Evolutionary conservation across 53 echinoderm and acorn worm species (phyloP), one percentile per base, ranked within the genome.

Genomic region (Astropecten irregularis): DNA sequence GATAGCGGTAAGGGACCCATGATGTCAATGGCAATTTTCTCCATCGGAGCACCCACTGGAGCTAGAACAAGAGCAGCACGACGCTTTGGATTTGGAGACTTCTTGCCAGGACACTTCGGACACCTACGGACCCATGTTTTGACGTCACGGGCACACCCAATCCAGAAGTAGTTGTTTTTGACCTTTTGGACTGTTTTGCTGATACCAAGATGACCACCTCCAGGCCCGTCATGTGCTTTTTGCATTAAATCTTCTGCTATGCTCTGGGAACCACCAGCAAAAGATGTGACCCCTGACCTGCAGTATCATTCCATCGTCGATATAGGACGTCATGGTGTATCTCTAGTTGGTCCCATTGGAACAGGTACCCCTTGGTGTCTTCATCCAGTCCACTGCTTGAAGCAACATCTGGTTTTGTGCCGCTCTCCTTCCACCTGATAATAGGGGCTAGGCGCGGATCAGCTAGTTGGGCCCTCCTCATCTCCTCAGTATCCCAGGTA

Each of bases 171-270:
- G 2, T 54, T 54, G 54, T 54, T 54, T 54, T n/a, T 54, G 16
- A 54, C 54, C 54, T 11, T 54, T n/a, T 33, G 64, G 15, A 68
- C n/a, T 15, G 85, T 85, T 22, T 81, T 85, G 42, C 61, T 81
- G 13, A 77, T 58, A 9, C 85, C 89, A 14, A 81, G 44, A 52
- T 86, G 90, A 42, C 85, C 90, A 31, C 82, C 59, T 8, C 59
- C 44, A 22, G 37, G 66, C 1, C 42, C 50, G 63, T 90, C 86
- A 73, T 82, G 83, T 15, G 89, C 51, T 70, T 69, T 68, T 32
- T 57, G 42, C 49, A 88, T 56, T 18, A 82, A 37, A 19, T 82
- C 61, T 23, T 71, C 30, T 40, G 44, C 46, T 16, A 23, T n/a
- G 8, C 27, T 29, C 26, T 15, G 47, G 83, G 83, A 19, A 83